phyloP scores from a whole-genome alignment of 1,140 invertebrate genomes.

The Rhyacophila brunnea region DNA sequence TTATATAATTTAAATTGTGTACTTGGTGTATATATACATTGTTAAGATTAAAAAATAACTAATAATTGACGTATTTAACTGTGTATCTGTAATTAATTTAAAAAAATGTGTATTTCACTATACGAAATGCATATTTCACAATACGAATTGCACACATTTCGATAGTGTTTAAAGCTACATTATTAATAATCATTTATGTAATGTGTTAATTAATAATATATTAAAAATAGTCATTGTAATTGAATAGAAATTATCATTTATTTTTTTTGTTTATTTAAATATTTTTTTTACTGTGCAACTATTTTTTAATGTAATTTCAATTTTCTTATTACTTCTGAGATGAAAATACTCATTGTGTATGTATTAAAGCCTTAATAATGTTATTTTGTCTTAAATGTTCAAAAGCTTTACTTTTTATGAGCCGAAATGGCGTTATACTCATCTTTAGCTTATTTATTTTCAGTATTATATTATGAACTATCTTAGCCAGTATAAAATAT shows the following conservation, averaged over 20 bases:
- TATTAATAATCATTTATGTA: not conserved
- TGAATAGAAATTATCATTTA: not conserved
- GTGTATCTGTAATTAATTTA: constrained; percentile 3
- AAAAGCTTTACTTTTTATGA: constrained; percentile 21
- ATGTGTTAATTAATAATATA: not conserved
- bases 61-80: constrained; percentile 1
- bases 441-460: constrained; percentile 23
- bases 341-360: not conserved
- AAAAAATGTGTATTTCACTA: constrained; percentile 4
- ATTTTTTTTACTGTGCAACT: not conserved
- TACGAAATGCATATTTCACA: not conserved
- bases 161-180: constrained; percentile 11
- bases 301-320: not conserved
- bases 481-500: not conserved
- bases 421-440: constrained; percentile 16
- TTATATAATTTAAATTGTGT: constrained; percentile 8
- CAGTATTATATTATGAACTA: constrained; percentile 21
- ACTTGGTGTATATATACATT: constrained; percentile 15
- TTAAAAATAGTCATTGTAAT: not conserved
- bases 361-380: not conserved
- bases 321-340: not conserved
- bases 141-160: constrained; percentile 3
- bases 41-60: constrained; percentile 14
- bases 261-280: not conserved
- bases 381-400: not conserved